Percentiles rank a stretch among this genome's conserved stretches.
These are phyloP conservation scores for Aphelenchoides avenae DNA, from an alignment of 1,140 invertebrate genomes.

Conservation along the genomic window DNA sequence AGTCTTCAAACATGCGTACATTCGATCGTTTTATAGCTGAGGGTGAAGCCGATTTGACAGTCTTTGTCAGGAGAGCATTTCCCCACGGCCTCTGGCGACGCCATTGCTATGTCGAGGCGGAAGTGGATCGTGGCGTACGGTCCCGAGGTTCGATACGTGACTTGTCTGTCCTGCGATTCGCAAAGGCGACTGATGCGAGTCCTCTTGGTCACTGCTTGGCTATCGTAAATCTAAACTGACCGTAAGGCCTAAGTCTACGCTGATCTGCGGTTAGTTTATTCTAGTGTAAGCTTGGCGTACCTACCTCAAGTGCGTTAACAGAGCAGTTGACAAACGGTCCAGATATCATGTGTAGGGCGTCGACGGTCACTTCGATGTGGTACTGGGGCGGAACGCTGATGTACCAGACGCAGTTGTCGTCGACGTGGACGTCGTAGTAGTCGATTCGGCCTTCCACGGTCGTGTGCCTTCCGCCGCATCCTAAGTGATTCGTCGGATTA, in stretches of 20 bases:
- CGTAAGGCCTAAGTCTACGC: no score
- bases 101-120: conserved; percentile 5
- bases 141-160: conserved; percentile 25
- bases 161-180: neutral
- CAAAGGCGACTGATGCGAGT: conserved; percentile 17
- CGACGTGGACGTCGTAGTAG: conserved; percentile 9
- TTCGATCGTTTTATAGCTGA: conserved; percentile 59
- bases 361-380: conserved; percentile 20
- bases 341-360: conserved; percentile 23
- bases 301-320: conserved; percentile 24
- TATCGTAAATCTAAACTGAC: conserved; percentile 26
- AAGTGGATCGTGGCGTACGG: conserved; percentile 24
- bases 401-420: conserved; percentile 6
- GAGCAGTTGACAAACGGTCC: conserved; percentile 25
- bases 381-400: conserved; percentile 24
- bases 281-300: neutral
- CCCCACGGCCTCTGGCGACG: no score
- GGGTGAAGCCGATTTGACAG: conserved; percentile 47
- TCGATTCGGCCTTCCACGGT: conserved; percentile 23
- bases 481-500: no score
- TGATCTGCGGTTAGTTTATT: no score
- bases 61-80: no score
- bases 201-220: conserved; percentile 15
- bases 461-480: conserved; percentile 23
- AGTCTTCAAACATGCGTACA: no score